These are phyloP conservation scores for Therioaphis trifolii DNA, from an alignment of 2,888 invertebrate species.

Conservation along the genomic window DNA sequence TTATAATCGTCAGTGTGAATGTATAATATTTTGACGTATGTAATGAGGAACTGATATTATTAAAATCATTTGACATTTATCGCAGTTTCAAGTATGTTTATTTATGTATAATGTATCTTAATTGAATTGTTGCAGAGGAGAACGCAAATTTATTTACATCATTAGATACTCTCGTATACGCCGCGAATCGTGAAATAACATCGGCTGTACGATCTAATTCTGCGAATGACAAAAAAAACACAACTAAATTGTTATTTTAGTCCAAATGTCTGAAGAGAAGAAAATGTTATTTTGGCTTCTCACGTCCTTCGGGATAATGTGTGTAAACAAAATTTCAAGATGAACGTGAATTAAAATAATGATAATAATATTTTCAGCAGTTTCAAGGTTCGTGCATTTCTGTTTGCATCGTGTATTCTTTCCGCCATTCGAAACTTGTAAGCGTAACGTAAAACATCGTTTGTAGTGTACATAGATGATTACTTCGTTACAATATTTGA, in stretches of 20 bases:
- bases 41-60: too few relatives aligned
- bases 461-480: too few relatives aligned
- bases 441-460: too few relatives aligned
- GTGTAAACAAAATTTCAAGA: not conserved
- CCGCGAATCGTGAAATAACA: not conserved
- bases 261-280: not conserved
- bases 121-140: not conserved
- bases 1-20: too few relatives aligned
- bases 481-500: too few relatives aligned
- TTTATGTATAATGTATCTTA: not conserved
- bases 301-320: not conserved
- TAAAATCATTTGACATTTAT: too few relatives aligned
- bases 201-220: not conserved
- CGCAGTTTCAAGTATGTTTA: too few relatives aligned
- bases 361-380: not conserved
- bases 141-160: not conserved
- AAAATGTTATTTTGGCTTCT: not conserved
- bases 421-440: not conserved
- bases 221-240: too few relatives aligned
- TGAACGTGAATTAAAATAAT: not conserved
- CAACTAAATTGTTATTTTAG: not conserved
- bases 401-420: not conserved
- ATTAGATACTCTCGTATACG: not conserved
- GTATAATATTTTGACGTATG: too few relatives aligned
- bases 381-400: not conserved